Percentiles rank a stretch among this genome's conserved stretches.
These are phyloP conservation scores for Tipula helvola DNA, from an alignment of 2,888 invertebrate genomes.

Conservation along the genomic window DNA sequence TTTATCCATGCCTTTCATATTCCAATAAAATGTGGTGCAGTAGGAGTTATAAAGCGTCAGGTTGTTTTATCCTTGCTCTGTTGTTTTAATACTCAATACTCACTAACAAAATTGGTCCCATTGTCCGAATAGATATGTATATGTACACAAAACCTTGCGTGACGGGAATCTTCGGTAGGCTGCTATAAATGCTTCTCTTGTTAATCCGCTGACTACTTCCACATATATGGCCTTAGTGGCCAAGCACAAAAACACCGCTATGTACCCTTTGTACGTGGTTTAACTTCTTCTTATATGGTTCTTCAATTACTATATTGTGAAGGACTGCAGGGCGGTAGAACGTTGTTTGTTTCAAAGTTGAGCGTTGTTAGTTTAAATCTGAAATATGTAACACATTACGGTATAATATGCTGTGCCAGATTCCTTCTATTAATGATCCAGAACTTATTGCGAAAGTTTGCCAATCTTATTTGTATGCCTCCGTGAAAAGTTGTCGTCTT, in stretches of 20 bases:
- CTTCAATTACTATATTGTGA: background rate
- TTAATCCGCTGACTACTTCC: constrained; percentile 6
- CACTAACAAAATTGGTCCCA: no score
- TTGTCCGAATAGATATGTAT: background rate
- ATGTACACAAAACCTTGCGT: background rate
- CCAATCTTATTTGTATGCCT: background rate
- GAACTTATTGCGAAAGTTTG: background rate
- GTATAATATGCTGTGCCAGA: background rate
- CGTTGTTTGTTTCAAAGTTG: background rate
- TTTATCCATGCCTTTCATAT: no score
- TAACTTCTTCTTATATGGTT: background rate
- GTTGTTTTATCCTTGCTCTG: no score
- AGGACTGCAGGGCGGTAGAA: background rate
- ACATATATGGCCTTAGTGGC: constrained; percentile 7
- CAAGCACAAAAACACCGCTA: background rate
- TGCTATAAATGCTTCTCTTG: background rate
- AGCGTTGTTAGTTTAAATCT: background rate
- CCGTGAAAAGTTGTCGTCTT: background rate
- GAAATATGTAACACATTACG: background rate
- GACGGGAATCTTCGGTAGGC: constrained; percentile 4
- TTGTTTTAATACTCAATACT: no score
- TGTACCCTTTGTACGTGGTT: background rate
- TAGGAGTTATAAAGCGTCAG: no score
- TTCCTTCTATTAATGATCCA: background rate
- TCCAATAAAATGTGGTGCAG: no score